Base-by-base conservation (phyloP, 2,888 invertebrate species). In the Eilema sororculum region DNA sequence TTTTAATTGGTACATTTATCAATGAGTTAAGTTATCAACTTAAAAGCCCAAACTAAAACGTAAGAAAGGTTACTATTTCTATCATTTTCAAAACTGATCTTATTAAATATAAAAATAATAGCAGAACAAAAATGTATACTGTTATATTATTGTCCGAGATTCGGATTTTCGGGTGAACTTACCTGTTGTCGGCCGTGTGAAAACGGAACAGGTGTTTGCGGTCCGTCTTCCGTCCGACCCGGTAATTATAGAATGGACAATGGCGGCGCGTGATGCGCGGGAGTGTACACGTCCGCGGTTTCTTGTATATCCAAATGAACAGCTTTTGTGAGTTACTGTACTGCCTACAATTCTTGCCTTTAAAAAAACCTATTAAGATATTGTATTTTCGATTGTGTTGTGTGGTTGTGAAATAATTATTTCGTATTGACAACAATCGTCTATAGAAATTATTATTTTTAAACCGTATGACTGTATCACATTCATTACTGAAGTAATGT, bases 181-280 rank as follows among this genome's bases (percentile, higher is more conserved):
- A 93, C 93, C 94, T 94, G 94, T 89, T 87, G 84, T 78, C 75
- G 89, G 89, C 86, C 94, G 95, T 95, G 95, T 95, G 95, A 95
- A 95, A 91, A 91, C 87, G 82, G 89, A 93, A 95, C 95, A 95
- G 95, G 95, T 94, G 95, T 88, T 83, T 86, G 90, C 82, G 87
- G 88, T 84, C 81, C 80, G 84, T 84, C 89, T 89, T 88, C 89
- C 89, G 89, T 86, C 83, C 89, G 89, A 86, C 83, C 87, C 84
- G 84, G 89, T 93, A 94, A 94, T 93, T 93, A 93, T 89, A 88
- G 89, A 80, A 87, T 86, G 91, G 91, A 93, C 93, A 93, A 93
- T 90, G 78, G 86, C 66, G 67, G 84, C 87, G 89, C 89, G 90
- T 91, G 90, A 89, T 90, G 91, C 90, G 91, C 91, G 84, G 87